Evolutionary conservation across 2,888 invertebrate genomes (phyloP).

Genomic region (Pristionchus maxplancki): DNA sequence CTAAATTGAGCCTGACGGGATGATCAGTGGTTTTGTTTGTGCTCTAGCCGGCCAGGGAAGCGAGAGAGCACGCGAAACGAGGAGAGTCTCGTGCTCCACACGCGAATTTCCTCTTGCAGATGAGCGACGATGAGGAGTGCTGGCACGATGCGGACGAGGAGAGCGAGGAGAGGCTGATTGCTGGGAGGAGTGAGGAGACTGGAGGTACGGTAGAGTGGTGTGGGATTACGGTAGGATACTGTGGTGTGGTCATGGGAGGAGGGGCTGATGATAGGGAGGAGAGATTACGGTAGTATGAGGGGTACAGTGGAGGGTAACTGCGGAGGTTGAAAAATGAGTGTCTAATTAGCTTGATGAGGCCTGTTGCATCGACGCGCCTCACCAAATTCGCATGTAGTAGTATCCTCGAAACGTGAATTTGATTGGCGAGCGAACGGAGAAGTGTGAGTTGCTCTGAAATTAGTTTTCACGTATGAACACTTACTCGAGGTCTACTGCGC

Average conservation of each 20-base stretch:
- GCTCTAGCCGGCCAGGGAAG: neutral
- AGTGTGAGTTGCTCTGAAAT: too few relatives aligned
- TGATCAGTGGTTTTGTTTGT: too few relatives aligned
- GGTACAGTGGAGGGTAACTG: neutral
- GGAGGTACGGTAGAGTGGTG: neutral
- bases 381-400: too few relatives aligned
- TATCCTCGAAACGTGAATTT: too few relatives aligned
- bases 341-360: too few relatives aligned
- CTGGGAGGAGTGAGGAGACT: neutral
- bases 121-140: constrained; percentile 67
- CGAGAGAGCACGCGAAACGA: neutral
- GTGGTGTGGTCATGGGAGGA: neutral
- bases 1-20: too few relatives aligned
- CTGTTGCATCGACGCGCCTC: too few relatives aligned
- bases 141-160: constrained; percentile 68
- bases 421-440: too few relatives aligned
- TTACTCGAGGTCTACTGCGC: too few relatives aligned
- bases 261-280: neutral
- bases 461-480: too few relatives aligned
- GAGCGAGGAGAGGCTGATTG: constrained; percentile 52
- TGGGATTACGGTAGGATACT: neutral
- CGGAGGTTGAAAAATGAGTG: neutral
- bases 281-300: neutral
- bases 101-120: constrained; percentile 51
- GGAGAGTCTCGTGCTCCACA: neutral